Base-by-base conservation (phyloP, 2,797 vertebrate species). In the Mus caroli region DNA sequence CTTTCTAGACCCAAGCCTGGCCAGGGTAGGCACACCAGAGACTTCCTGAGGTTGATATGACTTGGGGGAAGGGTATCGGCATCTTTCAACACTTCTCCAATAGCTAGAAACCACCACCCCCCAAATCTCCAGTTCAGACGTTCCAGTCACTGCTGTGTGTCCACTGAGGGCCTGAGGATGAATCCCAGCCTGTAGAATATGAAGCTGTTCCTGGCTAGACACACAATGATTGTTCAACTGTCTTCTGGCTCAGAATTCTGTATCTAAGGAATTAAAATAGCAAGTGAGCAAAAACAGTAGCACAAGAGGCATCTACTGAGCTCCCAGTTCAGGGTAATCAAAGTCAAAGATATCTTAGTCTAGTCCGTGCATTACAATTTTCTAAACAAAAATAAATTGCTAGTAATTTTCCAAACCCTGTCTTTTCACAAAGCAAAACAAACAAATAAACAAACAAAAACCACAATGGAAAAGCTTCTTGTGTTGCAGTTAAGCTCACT, bases 351-450 rank as follows among this genome's bases (percentile, higher is more conserved):
- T 54, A 88, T 82, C 40, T 54, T 67, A 34, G 26, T 31, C 50
- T 78, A 24, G 37, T 75, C 93, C 9, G 69, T 84, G 96, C n/a
- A 73, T 79, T 83, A 75, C 54, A 50, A 77, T 89, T 14, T 9
- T 93, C 50, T 82, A 94, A 82, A 7, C 82, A 88, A 62, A 26
- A 64, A 56, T 4, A 56, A 56, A 56, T 54, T 86, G 67, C 2
- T 90, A 64, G n/a, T n/a, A 71, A 67, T 67, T 34, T 67, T 14
- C 64, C 64, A 67, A 67, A 20, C n/a, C 69, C n/a, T 71, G 19
- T 37, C 69, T 37, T 71, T 37, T 71, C 69, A 71, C 40, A 46
- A 95, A 86, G 50, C 69, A 64, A 92, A 92, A 67, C 17, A 91
- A 78, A 34, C 28, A 78, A 78, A 50, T 0, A 50, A 17, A 60